Percentiles rank a stretch among this genome's conserved stretches.
These are phyloP conservation scores for Sclerurus mexicanus DNA, from an alignment of 2,113 vertebrate genomes.

Conservation along the genomic window DNA sequence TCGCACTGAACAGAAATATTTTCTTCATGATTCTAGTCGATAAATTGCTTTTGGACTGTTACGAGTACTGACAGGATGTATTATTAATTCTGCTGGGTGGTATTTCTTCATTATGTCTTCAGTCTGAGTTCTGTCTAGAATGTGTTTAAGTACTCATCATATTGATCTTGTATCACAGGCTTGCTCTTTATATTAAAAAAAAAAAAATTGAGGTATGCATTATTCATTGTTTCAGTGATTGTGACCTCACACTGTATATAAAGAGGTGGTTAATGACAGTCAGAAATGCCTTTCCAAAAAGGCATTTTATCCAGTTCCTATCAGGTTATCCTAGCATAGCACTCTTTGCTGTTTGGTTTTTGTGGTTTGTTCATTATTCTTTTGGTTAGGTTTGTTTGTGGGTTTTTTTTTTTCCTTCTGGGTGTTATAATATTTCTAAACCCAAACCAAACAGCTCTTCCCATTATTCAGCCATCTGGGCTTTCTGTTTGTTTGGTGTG, in stretches of 20 bases:
- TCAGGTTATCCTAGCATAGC: neutral
- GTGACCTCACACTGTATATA: neutral
- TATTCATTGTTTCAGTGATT: neutral
- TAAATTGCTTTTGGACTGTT: slow-evolving; percentile 25
- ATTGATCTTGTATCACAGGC: neutral
- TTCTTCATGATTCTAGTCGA: neutral
- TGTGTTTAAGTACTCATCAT: neutral
- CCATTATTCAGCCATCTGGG: neutral
- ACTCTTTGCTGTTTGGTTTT: neutral
- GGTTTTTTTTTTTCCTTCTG: neutral
- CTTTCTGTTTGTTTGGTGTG: neutral
- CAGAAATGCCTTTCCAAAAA: neutral
- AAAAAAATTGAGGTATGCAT: neutral
- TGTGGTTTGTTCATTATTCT: neutral
- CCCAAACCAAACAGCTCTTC: neutral
- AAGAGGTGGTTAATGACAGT: neutral
- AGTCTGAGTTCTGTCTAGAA: neutral
- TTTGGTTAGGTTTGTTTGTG: neutral
- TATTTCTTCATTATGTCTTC: slow-evolving; percentile 5
- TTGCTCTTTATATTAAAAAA: neutral
- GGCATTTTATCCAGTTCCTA: neutral
- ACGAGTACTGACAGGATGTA: neutral
- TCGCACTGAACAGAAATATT: neutral
- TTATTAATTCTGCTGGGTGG: neutral
- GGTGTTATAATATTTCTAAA: neutral